Percentiles rank a stretch among this genome's conserved stretches.
Evolutionary conservation across 2,113 vertebrate species (phyloP).

Genomic region (Phainopepla nitens): DNA sequence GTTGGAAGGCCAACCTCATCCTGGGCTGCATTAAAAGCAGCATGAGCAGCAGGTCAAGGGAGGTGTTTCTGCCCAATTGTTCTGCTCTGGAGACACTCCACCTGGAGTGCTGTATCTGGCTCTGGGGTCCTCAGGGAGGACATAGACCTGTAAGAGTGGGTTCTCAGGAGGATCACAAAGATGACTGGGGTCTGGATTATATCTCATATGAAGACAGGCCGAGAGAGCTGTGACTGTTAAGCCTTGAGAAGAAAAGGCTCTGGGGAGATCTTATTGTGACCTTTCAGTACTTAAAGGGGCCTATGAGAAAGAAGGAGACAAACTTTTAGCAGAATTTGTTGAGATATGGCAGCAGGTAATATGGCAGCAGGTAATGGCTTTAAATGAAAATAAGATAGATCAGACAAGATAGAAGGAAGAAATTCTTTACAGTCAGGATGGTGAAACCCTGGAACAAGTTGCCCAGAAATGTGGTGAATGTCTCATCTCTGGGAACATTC

Average conservation of each 20-base stretch:
- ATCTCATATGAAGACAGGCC: background rate
- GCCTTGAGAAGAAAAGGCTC: background rate
- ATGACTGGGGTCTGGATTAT: background rate
- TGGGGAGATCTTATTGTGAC: background rate
- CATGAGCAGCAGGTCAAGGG: rapidly evolving
- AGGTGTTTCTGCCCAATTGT: background rate
- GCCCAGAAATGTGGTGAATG: background rate
- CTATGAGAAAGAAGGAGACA: background rate
- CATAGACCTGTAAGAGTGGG: background rate
- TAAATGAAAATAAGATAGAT: background rate
- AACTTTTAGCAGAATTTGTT: background rate
- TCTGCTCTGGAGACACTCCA: background rate
- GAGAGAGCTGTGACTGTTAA: background rate
- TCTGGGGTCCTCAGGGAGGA: background rate
- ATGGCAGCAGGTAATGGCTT: rapidly evolving
- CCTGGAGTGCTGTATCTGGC: background rate
- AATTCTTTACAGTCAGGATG: background rate
- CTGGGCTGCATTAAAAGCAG: background rate
- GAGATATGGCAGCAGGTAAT: rapidly evolving
- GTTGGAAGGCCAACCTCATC: background rate
- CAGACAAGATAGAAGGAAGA: background rate
- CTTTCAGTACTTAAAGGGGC: background rate
- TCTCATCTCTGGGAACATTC: background rate
- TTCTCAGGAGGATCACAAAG: background rate
- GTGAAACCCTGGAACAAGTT: background rate